Base-by-base conservation (phyloP, 2,797 vertebrate species). In the Macrochelys suwanniensis region DNA sequence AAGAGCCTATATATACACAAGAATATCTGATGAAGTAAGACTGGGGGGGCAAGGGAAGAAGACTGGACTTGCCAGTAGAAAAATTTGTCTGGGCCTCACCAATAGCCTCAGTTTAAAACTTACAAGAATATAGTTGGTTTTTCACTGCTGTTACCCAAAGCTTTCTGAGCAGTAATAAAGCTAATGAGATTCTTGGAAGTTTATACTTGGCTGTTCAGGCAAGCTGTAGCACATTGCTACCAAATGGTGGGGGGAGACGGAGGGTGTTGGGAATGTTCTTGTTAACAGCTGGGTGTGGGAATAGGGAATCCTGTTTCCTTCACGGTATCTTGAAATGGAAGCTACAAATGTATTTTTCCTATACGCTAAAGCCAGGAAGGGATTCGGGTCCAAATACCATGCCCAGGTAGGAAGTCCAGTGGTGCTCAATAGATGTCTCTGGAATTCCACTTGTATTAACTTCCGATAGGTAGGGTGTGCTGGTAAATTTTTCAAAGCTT, bases 11-110 rank as follows among this genome's bases (percentile, higher is more conserved):
- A 28, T 28, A 28, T 28, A 28, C 26, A 28, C 6, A 26, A 47
- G 25, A 45, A 47, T 42, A 42, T 8, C 42, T 68, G 65, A 65
- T 19, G 7, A 71, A 31, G 25, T 31, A 49, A 31, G 15, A 8
- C 74, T 25, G 11, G 26, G 11, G 26, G n/a, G 42, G 7, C 19
- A 71, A 77, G 45, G 77, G 49, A 76, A 54, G 25, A 74, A 5
- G 5, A 1, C 7, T 7, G 0, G 11, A 28, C 26, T n/a, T 33
- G 21, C 57, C 16, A 23, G 11, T 21, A 50, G 28, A 3, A 4
- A 2, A 6, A 5, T 31, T 5, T 42, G 23, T 49, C 45, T 77
- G 12, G 25, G 26, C 42, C 45, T 47, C 42, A 28, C 45, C 74
- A 47, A 6, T 15, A 76, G 45, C 13, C 4, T 2, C 37, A 25